These are phyloP conservation scores for Apogon hyalosoma DNA, from an alignment of 2,797 vertebrate species.

Conservation along the genomic window DNA sequence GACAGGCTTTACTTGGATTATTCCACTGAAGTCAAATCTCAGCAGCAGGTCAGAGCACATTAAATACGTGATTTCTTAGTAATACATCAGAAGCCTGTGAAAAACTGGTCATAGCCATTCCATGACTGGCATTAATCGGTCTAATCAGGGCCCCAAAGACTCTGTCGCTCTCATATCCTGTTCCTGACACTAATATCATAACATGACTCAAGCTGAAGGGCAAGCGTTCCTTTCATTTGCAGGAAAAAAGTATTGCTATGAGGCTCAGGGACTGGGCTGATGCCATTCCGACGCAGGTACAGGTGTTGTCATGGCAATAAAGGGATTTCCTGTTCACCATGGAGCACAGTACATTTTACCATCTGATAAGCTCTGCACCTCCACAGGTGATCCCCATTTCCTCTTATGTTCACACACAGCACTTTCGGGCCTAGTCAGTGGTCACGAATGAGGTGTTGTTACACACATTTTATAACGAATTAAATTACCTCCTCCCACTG, in stretches of 20 bases:
- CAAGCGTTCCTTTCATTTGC: conserved; percentile 47
- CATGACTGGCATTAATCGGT: not conserved
- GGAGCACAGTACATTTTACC: conserved; percentile 16
- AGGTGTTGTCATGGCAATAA: conserved; percentile 68
- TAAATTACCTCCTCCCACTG: conserved; percentile 27
- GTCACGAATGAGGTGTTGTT: conserved; percentile 7
- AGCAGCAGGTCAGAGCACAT: not conserved
- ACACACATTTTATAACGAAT: not conserved
- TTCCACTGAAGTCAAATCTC: conserved; percentile 1
- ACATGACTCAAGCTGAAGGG: conserved; percentile 56
- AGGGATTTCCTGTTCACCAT: conserved; percentile 69
- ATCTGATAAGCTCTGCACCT: conserved; percentile 38
- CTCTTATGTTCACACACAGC: conserved; percentile 24
- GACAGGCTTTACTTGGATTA: not conserved
- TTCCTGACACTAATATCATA: conserved; percentile 41
- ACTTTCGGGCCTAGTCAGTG: conserved; percentile 14
- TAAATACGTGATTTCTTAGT: conserved; percentile 10
- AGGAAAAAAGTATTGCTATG: conserved; percentile 63
- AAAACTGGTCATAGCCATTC: conserved; percentile 4
- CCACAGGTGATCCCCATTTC: conserved; percentile 68
- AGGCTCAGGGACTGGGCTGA: conserved; percentile 68
- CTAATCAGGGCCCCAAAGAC: conserved; percentile 1
- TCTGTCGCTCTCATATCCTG: conserved; percentile 47
- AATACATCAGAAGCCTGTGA: not conserved
- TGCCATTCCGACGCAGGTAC: conserved; percentile 72